Percentiles rank a stretch among this genome's conserved stretches.
These are phyloP conservation scores for Anastatus disparis DNA, from an alignment of 1,140 invertebrate genomes.

Conservation along the genomic window DNA sequence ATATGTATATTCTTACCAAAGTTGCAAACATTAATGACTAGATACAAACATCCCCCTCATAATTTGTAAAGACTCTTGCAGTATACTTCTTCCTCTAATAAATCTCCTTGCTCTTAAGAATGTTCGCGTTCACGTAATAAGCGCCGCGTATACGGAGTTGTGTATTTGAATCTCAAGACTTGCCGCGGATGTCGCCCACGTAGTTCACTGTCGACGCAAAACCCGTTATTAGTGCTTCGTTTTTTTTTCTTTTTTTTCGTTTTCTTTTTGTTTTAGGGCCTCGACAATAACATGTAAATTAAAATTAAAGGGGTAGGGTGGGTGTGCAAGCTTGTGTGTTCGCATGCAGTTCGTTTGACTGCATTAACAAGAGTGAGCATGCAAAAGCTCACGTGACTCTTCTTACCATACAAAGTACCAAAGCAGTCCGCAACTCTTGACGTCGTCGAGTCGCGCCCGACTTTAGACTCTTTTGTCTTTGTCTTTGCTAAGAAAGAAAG, in stretches of 20 bases:
- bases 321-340: too few relatives aligned
- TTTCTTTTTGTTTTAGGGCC: background rate
- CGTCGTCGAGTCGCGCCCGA: background rate
- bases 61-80: too few relatives aligned
- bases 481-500: background rate
- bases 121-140: too few relatives aligned
- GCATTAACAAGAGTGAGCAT: conserved; percentile 11
- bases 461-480: background rate
- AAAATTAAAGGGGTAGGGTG: conserved; percentile 9
- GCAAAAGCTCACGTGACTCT: conserved; percentile 10
- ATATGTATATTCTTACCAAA: too few relatives aligned
- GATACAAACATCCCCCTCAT: too few relatives aligned
- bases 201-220: background rate
- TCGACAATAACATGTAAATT: conserved; percentile 30
- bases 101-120: too few relatives aligned
- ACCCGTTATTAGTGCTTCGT: conserved; percentile 6
- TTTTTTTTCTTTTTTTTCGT: background rate
- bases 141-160: too few relatives aligned
- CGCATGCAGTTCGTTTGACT: too few relatives aligned
- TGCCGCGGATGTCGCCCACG: conserved; percentile 2
- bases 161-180: too few relatives aligned
- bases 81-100: too few relatives aligned
- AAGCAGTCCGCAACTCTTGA: background rate
- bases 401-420: conserved; percentile 25
- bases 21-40: too few relatives aligned